Percentiles rank a stretch among this genome's conserved stretches.
Evolutionary conservation across 2,113 vertebrate species (phyloP).

Genomic region (Numida meleagris): DNA sequence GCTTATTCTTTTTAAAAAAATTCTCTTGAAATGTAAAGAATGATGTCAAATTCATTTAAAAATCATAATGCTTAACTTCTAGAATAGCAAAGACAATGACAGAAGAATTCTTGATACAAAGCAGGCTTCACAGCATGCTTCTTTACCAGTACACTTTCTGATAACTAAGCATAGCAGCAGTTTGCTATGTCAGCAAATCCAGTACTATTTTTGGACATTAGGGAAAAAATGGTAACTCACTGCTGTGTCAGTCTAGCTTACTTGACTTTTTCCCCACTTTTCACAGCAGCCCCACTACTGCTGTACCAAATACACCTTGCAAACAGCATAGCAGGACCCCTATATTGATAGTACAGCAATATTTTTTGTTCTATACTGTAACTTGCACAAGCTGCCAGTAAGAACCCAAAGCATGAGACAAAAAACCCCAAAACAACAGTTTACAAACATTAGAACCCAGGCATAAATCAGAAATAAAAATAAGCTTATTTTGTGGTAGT

Average conservation of each 20-base stretch:
- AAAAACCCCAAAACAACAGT: background rate
- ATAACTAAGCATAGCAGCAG: background rate
- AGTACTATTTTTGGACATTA: background rate
- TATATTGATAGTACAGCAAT: fast-evolving
- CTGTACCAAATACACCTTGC: background rate
- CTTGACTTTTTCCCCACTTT: background rate
- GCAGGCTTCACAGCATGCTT: background rate
- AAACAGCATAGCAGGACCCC: background rate
- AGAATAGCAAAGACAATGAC: background rate
- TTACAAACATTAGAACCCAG: background rate
- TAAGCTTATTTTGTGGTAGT: background rate
- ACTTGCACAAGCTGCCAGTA: background rate
- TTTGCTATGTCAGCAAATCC: background rate
- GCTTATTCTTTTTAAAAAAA: background rate
- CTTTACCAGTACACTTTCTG: background rate
- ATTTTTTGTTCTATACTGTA: background rate
- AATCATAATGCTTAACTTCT: background rate
- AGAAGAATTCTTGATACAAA: background rate
- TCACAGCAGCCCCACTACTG: background rate
- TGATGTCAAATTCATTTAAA: background rate
- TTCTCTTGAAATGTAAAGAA: background rate
- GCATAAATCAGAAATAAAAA: background rate
- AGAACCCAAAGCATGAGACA: background rate
- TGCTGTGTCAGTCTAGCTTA: background rate
- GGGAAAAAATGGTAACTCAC: background rate